Evolutionary conservation across 2,888 invertebrate species (phyloP).

Genomic region (Oscheius myriophilus): DNA sequence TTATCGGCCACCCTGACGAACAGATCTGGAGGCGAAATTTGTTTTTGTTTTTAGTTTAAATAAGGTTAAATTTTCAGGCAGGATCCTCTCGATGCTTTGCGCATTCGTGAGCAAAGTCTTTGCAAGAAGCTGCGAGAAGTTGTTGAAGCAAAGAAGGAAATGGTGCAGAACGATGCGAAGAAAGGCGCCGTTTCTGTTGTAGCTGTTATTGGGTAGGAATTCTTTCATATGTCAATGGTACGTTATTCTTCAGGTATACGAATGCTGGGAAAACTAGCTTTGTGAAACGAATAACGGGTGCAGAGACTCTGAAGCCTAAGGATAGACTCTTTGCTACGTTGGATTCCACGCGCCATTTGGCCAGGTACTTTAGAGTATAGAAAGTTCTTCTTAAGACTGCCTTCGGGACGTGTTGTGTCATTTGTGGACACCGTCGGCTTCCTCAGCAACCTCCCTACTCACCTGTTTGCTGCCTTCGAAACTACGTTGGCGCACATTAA

Average conservation of each 20-base stretch:
- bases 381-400: slow-evolving; percentile 72
- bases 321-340: slow-evolving; percentile 86
- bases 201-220: slow-evolving; percentile 39
- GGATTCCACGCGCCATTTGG: slow-evolving; percentile 82
- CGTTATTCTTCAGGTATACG: slow-evolving; percentile 60
- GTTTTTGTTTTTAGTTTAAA: background rate
- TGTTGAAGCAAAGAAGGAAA: slow-evolving; percentile 26
- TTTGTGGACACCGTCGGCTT: slow-evolving; percentile 87
- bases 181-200: slow-evolving; percentile 31
- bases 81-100: slow-evolving; percentile 54
- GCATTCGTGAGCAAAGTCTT: slow-evolving; percentile 62
- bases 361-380: slow-evolving; percentile 20
- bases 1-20: too few species aligned
- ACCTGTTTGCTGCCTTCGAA: slow-evolving; percentile 82
- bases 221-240: background rate
- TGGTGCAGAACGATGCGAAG: slow-evolving; percentile 13
- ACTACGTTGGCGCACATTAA: slow-evolving; percentile 85
- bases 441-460: slow-evolving; percentile 84
- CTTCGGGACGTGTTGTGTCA: slow-evolving; percentile 77
- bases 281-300: slow-evolving; percentile 77
- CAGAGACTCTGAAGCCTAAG: slow-evolving; percentile 77
- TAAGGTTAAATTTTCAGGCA: slow-evolving; percentile 7
- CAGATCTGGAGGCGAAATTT: background rate
- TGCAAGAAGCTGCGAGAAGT: slow-evolving; percentile 57
- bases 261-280: slow-evolving; percentile 67